These are phyloP conservation scores for Pelosia muscerda DNA, from an alignment of 2,888 invertebrate genomes.

Conservation along the genomic window DNA sequence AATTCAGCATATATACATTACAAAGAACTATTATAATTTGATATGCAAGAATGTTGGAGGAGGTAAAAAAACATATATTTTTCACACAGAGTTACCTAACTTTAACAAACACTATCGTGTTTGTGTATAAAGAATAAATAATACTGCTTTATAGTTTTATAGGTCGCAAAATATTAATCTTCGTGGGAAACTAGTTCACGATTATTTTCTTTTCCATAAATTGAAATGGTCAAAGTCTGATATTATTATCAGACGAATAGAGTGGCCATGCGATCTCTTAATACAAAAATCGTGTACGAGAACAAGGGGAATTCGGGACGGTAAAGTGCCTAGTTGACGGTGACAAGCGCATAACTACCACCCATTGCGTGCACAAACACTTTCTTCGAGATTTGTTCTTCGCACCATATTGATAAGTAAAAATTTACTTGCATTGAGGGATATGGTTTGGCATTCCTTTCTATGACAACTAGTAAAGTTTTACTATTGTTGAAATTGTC, in stretches of 20 bases:
- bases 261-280: neutral
- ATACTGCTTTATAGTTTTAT: neutral
- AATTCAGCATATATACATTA: neutral
- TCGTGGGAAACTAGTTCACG: neutral
- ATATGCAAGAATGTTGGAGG: neutral
- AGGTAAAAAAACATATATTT: neutral
- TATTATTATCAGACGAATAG: too few relatives aligned
- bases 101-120: neutral
- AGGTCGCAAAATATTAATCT: neutral
- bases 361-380: too few relatives aligned
- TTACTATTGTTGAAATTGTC: too few relatives aligned
- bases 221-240: neutral
- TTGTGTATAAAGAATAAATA: neutral
- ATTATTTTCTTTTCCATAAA: neutral
- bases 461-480: too few relatives aligned
- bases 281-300: neutral
- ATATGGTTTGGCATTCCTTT: too few relatives aligned
- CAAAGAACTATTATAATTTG: constrained; percentile 3
- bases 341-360: too few relatives aligned
- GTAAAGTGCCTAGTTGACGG: too few relatives aligned
- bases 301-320: neutral
- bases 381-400: too few relatives aligned
- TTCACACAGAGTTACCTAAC: neutral
- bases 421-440: too few relatives aligned
- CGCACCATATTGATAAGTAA: too few relatives aligned